phyloP scores from a whole-genome alignment of 2,888 invertebrate species.

The Cactoblastis cactorum region DNA sequence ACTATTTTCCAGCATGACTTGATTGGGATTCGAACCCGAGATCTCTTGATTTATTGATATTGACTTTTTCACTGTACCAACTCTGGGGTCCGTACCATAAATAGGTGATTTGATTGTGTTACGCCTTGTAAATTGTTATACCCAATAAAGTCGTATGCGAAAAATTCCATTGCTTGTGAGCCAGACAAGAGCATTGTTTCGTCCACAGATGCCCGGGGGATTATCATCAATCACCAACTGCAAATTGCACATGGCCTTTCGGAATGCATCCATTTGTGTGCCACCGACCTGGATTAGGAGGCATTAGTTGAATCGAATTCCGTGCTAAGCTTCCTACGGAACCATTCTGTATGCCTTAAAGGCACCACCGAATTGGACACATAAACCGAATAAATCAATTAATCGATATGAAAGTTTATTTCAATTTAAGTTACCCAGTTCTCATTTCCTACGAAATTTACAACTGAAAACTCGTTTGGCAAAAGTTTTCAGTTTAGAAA shows the following conservation, averaged over 20 bases:
- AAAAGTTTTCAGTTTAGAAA: not conserved
- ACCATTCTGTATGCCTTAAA: constrained; percentile 53
- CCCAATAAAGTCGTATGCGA: constrained; percentile 10
- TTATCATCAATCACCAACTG: constrained; percentile 74
- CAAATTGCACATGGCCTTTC: constrained; percentile 69
- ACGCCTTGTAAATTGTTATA: not conserved
- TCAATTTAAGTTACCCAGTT: constrained; percentile 61
- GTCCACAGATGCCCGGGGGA: constrained; percentile 53
- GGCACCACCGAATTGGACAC: not conserved
- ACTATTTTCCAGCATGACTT: too few species aligned
- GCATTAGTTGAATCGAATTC: constrained; percentile 77
- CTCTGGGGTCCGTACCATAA: too few species aligned
- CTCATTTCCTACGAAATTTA: constrained; percentile 49
- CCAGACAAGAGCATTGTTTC: constrained; percentile 46
- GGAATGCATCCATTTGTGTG: constrained; percentile 66
- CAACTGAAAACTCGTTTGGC: constrained; percentile 9
- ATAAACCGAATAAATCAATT: constrained; percentile 34
- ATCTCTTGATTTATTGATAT: too few species aligned
- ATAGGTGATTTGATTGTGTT: too few species aligned
- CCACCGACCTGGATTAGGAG: constrained; percentile 66
- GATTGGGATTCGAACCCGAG: too few species aligned
- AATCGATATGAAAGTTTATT: constrained; percentile 37
- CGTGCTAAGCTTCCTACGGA: constrained; percentile 68
- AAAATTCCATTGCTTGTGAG: constrained; percentile 35
- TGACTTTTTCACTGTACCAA: too few species aligned